Evolutionary conservation across 2,797 vertebrate genomes (phyloP).

Genomic region (Knipowitschia caucasica): DNA sequence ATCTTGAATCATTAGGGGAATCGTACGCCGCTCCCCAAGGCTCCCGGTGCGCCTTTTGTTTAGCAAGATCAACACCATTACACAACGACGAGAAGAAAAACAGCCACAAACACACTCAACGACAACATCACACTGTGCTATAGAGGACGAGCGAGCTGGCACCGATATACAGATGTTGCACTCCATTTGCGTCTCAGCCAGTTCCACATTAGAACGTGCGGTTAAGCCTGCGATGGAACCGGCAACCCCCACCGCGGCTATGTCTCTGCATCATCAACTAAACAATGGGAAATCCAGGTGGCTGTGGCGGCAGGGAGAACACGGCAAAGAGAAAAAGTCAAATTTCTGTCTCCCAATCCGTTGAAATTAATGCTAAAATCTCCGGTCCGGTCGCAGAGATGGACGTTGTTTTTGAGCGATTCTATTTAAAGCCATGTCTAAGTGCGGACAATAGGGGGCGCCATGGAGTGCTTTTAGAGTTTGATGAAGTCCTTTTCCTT

Average conservation of each 20-base stretch:
- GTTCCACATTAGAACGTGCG: conserved; percentile 55
- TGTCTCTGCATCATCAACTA: conserved; percentile 18
- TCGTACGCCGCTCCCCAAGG: conserved; percentile 44
- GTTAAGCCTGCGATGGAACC: conserved; percentile 40
- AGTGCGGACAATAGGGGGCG: conserved; percentile 16
- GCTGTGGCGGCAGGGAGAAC: conserved; percentile 9
- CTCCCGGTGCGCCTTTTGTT: conserved; percentile 47
- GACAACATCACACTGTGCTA: conserved; percentile 58
- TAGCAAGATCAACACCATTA: conserved; percentile 63
- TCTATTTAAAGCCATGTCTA: not conserved
- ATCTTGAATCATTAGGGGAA: conserved; percentile 36
- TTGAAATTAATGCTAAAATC: not conserved
- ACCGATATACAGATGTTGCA: conserved; percentile 54
- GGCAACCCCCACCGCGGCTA: conserved; percentile 1
- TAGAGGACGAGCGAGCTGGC: conserved; percentile 39
- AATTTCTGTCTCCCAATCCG: conserved; percentile 3
- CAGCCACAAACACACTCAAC: conserved; percentile 33
- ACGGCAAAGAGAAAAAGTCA: not conserved
- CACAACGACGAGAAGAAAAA: conserved; percentile 47
- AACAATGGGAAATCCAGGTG: conserved; percentile 35
- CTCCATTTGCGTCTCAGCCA: conserved; percentile 62
- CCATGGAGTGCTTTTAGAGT: conserved; percentile 7
- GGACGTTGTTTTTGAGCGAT: conserved; percentile 13
- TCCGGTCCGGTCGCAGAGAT: not conserved
- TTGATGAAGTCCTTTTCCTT: conserved; percentile 10